Base-by-base conservation (phyloP, 2,888 invertebrate species). In the Mylabris sibirica region DNA sequence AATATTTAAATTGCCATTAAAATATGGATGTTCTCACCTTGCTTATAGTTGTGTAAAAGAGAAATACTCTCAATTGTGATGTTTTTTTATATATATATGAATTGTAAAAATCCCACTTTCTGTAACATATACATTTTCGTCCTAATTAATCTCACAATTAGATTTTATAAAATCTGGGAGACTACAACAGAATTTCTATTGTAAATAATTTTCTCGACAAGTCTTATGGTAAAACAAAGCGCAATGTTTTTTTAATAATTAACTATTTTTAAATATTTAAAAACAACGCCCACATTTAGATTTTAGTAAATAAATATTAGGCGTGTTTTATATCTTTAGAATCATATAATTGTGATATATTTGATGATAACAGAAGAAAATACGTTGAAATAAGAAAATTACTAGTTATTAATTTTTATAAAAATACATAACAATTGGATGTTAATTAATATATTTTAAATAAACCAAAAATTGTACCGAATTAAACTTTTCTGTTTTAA, bases 321-420 rank as follows among this genome's bases (percentile, higher is more conserved):
- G 22, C 63, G 64, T 71, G 67, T 66, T 72, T 70, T 70, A 69
- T 60, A 60, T 49, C 30, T 62, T 67, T 78, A 74, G 76, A 74
- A 77, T 76, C 77, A 77, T 79, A 78, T 77, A 74, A 76, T 77
- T 79, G 79, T 79, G 79, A 79, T 79, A 79, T 77, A 73, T 76
- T 76, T 74, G 61, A 65, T 74, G 61, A 65, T 9, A 22, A 22
- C 20, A 11, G 8, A 66, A 65, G 20, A 20, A 53, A 53, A 22
- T 3, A 53, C 20, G 49, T 53, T 53, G 49, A 53, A 22, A 53
- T 20, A 20, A 53, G 49, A 53, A 53, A 22, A 53, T 20, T 22
- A 22, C 49, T 53, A 53, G 49, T 68, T 60, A 68, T 68, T 68
- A 67, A 68, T 72, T 72, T 72, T 70, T 72, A 68, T 68, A 67